These are phyloP conservation scores for Gorsachius magnificus DNA, from an alignment of 2,797 vertebrate species.

Conservation along the genomic window DNA sequence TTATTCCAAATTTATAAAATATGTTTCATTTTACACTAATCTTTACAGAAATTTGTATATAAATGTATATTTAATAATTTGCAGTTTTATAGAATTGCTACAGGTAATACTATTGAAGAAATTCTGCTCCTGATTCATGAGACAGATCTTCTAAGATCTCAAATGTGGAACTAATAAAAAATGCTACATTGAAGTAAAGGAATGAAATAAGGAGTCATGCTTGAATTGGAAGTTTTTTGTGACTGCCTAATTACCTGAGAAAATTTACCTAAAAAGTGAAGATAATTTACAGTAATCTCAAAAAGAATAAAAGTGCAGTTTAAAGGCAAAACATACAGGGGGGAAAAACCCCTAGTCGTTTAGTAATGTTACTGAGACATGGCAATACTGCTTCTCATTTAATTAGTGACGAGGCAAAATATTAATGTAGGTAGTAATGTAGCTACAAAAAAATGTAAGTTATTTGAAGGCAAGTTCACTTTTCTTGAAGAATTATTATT, in stretches of 20 bases:
- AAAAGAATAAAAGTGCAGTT: not conserved
- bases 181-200: not conserved
- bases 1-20: not conserved
- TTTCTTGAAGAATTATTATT: not conserved
- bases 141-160: not conserved
- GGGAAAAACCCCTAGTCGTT: accelerated
- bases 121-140: not conserved
- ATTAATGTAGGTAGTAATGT: not conserved
- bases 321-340: not conserved
- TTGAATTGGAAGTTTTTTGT: not conserved
- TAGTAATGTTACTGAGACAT: not conserved
- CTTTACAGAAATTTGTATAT: not conserved
- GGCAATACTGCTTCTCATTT: not conserved
- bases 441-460: not conserved
- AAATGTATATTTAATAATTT: not conserved
- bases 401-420: not conserved
- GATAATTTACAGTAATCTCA: not conserved
- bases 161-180: not conserved
- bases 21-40: not conserved
- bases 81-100: not conserved
- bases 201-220: not conserved
- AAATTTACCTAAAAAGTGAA: not conserved
- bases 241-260: not conserved
- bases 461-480: not conserved
- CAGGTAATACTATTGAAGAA: not conserved